phyloP scores from a whole-genome alignment of 2,113 vertebrate genomes.

The Zootoca vivipara region DNA sequence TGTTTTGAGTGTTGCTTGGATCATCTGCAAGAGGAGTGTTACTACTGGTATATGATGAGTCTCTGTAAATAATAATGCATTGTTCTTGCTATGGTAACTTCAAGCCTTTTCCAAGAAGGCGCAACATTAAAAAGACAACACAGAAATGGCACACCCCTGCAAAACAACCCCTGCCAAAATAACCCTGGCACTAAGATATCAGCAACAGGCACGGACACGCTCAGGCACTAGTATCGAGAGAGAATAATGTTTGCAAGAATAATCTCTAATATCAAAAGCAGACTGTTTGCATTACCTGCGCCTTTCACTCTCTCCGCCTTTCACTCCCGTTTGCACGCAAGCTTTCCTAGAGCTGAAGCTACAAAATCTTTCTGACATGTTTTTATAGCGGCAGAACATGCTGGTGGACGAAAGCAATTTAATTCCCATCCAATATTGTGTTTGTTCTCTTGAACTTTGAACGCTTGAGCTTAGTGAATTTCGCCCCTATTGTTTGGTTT shows the following conservation, averaged over 20 bases:
- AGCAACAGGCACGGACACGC: background rate
- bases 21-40: background rate
- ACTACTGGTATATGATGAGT: background rate
- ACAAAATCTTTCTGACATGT: slow-evolving; percentile 30
- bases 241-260: slow-evolving; percentile 1
- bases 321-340: background rate
- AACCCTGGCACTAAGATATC: background rate
- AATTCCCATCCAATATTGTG: slow-evolving; percentile 30
- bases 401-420: slow-evolving; percentile 48
- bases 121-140: accelerated
- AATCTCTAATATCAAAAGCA: slow-evolving; percentile 19
- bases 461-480: slow-evolving; percentile 18
- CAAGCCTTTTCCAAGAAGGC: background rate
- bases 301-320: background rate
- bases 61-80: background rate
- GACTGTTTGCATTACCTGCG: slow-evolving; percentile 19
- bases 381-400: slow-evolving; percentile 10
- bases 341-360: background rate
- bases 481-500: background rate
- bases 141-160: accelerated
- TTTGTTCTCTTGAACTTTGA: slow-evolving; percentile 41
- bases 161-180: background rate
- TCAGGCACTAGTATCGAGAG: background rate
- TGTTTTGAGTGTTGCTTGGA: background rate
- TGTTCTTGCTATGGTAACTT: background rate